phyloP scores from a whole-genome alignment of 37 sponge, comb jelly and placozoan genomes.

The Geodia barretti region DNA sequence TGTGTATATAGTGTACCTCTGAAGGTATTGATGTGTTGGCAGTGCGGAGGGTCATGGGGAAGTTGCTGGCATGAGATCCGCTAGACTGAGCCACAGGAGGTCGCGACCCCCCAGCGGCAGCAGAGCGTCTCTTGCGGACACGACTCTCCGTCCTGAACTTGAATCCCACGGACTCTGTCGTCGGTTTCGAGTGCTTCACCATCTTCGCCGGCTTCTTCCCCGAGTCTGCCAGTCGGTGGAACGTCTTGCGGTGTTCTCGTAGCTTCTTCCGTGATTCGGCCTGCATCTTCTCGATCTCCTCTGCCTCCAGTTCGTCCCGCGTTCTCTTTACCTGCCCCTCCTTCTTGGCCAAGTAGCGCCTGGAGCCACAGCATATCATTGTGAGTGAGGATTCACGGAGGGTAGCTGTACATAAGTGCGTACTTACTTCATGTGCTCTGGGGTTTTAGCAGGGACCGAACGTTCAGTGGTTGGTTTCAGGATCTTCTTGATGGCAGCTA shows the following conservation, averaged over 20 bases:
- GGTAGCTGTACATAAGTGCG: too few relatives aligned
- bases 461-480: too few relatives aligned
- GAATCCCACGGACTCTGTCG: constrained; percentile 62
- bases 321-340: constrained; percentile 2
- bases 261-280: constrained; percentile 45
- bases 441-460: too few relatives aligned
- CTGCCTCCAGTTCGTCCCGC: constrained; percentile 66
- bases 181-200: constrained; percentile 24
- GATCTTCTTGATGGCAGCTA: too few relatives aligned
- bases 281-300: constrained; percentile 50
- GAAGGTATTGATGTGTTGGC: not conserved
- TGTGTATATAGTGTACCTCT: not conserved
- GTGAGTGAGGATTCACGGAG: too few relatives aligned
- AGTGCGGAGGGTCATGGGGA: constrained; percentile 42
- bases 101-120: not conserved
- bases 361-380: too few relatives aligned
- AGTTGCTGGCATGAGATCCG: constrained; percentile 16
- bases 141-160: constrained; percentile 35
- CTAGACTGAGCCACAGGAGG: not conserved
- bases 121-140: constrained; percentile 1
- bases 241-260: constrained; percentile 40
- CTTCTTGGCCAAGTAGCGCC: not conserved
- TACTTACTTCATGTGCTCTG: too few relatives aligned
- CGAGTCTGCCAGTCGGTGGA: constrained; percentile 33
- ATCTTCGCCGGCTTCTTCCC: constrained; percentile 14